phyloP scores from a whole-genome alignment of 2,113 vertebrate genomes.

The Ctenodactylus gundi region DNA sequence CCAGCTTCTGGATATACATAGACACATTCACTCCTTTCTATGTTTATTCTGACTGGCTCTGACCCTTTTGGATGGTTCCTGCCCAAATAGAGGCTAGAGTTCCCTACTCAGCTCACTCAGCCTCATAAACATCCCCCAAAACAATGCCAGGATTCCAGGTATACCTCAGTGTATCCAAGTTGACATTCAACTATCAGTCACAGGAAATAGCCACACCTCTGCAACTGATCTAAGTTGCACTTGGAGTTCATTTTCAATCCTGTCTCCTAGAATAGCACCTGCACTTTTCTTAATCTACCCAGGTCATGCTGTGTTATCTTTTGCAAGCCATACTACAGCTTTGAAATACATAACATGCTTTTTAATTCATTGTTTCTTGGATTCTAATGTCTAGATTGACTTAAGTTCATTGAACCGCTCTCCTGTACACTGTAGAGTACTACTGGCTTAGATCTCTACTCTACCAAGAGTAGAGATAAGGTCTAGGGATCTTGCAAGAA shows the following conservation, averaged over 20 bases:
- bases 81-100: neutral
- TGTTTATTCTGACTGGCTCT: neutral
- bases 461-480: neutral
- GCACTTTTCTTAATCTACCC: neutral
- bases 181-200: neutral
- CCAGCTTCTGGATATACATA: neutral
- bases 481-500: neutral
- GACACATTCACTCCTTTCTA: neutral
- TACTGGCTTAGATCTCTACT: neutral
- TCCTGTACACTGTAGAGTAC: neutral
- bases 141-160: neutral
- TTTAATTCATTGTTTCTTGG: neutral
- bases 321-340: neutral
- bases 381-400: neutral
- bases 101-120: neutral
- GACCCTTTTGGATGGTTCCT: neutral
- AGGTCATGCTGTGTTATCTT: neutral
- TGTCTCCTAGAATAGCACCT: neutral
- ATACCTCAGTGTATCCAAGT: neutral
- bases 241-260: neutral
- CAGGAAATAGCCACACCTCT: no score
- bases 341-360: neutral
- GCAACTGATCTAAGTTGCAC: no score
- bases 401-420: neutral
- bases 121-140: neutral